Conservation (phyloP, 1,140 invertebrate species). For the Caenorhabditis tropicalis region DNA sequence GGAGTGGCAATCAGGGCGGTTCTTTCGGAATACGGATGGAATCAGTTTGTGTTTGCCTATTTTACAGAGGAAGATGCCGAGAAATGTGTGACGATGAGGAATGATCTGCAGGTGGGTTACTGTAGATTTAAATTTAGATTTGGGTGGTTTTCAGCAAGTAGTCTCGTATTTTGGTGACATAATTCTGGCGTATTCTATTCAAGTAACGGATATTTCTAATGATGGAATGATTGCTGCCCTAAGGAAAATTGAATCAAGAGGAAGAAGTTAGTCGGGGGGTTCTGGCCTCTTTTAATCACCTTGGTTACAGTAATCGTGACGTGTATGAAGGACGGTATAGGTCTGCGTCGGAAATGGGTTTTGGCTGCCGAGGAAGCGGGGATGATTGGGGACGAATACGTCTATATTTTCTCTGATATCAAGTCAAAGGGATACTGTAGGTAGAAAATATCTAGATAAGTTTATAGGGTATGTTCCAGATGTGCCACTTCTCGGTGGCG, state of each 20-base stretch:
- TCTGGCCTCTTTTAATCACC: not conserved
- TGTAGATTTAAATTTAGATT: not conserved
- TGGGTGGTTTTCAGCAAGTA: not conserved
- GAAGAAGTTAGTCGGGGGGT: conserved; percentile 1
- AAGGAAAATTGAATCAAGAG: conserved; percentile 3
- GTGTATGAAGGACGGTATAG: conserved; percentile 36
- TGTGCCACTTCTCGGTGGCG: not conserved
- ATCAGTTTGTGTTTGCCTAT: not conserved
- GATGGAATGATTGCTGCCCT: not conserved
- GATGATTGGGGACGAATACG: conserved; percentile 49
- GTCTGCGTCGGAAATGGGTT: conserved; percentile 21
- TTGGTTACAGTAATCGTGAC: conserved; percentile 38
- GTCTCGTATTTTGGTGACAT: not conserved
- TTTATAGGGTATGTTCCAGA: not conserved
- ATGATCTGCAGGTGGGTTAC: not conserved
- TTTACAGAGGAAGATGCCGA: conserved; percentile 19
- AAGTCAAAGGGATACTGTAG: conserved; percentile 37
- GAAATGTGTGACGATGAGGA: conserved; percentile 36
- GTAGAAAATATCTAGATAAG: no score
- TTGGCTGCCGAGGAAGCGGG: conserved; percentile 42
- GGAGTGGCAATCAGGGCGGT: conserved; percentile 7
- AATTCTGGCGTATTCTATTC: not conserved
- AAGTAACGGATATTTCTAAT: not conserved
- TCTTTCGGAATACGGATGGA: not conserved
- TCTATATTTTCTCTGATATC: conserved; percentile 47